Base-by-base conservation (phyloP, 2,888 invertebrate species). In the Drosophila eohydei region DNA sequence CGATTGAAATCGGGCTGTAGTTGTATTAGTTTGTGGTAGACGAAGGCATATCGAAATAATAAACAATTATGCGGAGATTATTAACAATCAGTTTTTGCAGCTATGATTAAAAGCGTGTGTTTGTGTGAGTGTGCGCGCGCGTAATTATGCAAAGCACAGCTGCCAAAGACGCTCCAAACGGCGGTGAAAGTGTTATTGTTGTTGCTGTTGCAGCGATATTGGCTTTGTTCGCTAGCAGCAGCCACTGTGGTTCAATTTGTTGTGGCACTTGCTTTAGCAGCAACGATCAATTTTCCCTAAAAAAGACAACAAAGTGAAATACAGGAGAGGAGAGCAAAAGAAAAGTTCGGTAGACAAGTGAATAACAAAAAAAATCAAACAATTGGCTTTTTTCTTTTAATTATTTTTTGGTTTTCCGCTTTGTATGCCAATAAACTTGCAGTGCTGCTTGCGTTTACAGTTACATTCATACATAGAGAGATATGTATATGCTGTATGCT, bases 81-180 rank as follows among this genome's bases (percentile, higher is more conserved):
- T 73, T 67, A 79, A 66, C 65, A 70, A 73, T 76, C 50, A 44
- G 51, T 44, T 41, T 51, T 61, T 75, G 60, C 57, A 65, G 46
- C 52, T 66, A 75, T 55, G 32, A 54, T 54, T 61, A 62, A 60
- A 40, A 54, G 40, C 48, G 63, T 50, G 30, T 50, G 16, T 38
- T 30, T 51, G 61, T 55, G 34, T 46, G 21, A 21, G 46, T 46
- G 54, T 50, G 61, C 28, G 48, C 46, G 61, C 57, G 57, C 28
- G 59, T 77, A 83, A 83, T 74, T 85, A 83, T 83, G 83, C 83
- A 72, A 80, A 80, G 64, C 71, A 60, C 55, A 70, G 61, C 71
- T 67, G 65, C 61, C 50, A 63, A 68, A 71, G 50, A 61, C 64
- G 59, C 70, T 73, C 44, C 60, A 61, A 66, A 69, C 54, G 44